Evolutionary conservation across 2,797 vertebrate species (phyloP), one percentile per base, ranked within the genome.

Genomic region (Periophthalmus magnuspinnatus): DNA sequence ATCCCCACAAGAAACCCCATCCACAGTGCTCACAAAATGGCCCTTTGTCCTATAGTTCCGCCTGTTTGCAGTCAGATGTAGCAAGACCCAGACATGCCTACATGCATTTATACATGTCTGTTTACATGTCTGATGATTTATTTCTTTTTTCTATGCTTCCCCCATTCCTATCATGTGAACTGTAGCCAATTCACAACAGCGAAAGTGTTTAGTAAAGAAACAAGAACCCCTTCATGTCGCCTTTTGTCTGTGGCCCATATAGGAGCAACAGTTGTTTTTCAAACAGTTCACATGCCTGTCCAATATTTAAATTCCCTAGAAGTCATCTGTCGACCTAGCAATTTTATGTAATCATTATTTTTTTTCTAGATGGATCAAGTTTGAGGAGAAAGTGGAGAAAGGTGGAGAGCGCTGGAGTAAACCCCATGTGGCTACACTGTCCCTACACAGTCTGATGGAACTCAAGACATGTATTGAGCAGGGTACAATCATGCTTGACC

Each of bases 401-500:
- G 96, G 98, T 0, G 98, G 97, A 1, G 97, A 99, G 78, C 93
- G 98, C 67, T 99, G 97, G 97, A 99, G 97, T 78, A 99, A 99
- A 75, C 97, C 98, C 2, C 98, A 99, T 0, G 97, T 99, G 72
- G 94, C 94, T 83, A 95, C 94, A 5, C 82, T 95, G 81, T 93
- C 93, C 54, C 65, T 95, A 0, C 94, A 95, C 86, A 99, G 97
- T 76, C 77, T 99, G 69, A 98, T 99, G 70, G 97, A 98, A 72
- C 90, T 99, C 16, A 95, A 97, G 78, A 95, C 90, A 0, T 98
- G 95, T 79, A 96, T 99, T 24, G 95, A 99, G 92, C 97, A 96
- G 67, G 97, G 98, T 54, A 96, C 95, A 0, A 95, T 99, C 83
- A 84, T 96, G 92, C 90, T 97, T 59, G 97, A 99, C 81, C 86